Evolutionary conservation across 2,888 invertebrate species (phyloP), one percentile per base, ranked within the genome.

Genomic region (Steromphala cineraria): DNA sequence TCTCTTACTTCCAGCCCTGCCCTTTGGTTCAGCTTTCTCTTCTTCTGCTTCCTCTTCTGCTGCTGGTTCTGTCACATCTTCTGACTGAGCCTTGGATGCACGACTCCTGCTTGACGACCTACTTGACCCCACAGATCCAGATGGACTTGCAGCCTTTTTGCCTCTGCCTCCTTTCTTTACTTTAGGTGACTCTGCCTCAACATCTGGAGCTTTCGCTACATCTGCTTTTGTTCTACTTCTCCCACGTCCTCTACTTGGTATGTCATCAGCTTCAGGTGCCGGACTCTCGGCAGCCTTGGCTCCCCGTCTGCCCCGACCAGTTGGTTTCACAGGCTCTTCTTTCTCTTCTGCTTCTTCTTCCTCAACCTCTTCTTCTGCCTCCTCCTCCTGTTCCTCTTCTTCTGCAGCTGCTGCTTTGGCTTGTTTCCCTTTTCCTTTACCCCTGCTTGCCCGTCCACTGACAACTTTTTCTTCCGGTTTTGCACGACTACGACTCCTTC

Each of bases 1-100:
- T 62, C 46, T 31, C 55, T 31, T 46, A 46, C 40, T 46, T 67
- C 17, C 56, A 71, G 31, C 24, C 5, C 10, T 71, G 53, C 40
- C 75, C 67, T 75, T 62, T 40, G 31, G 53, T 79, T 81, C 76
- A 24, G 53, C 71, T 19, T 67, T 78, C 53, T 40, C 78, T 40
- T 53, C 75, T 74, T 79, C 52, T 40, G 56, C 71, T 46, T 24
- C 40, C 56, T 80, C 77, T 40, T 80, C 80, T n/a, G 80, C 82
- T 67, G 55, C 79, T 79, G 55, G 56, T 79, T 74, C 79, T 21
- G 46, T 53, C 36, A 56, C 79, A 67, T 79, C 79, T 74, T 78
- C 78, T 4, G 62, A 24, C 24, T 24, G 28, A 62, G 74, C 31
- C 15, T 40, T 52, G 7, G 74, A 21, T 8, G 21, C 36, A 77